These are phyloP conservation scores for Lepidothrix coronata DNA, from an alignment of 2,113 vertebrate genomes.

Conservation along the genomic window DNA sequence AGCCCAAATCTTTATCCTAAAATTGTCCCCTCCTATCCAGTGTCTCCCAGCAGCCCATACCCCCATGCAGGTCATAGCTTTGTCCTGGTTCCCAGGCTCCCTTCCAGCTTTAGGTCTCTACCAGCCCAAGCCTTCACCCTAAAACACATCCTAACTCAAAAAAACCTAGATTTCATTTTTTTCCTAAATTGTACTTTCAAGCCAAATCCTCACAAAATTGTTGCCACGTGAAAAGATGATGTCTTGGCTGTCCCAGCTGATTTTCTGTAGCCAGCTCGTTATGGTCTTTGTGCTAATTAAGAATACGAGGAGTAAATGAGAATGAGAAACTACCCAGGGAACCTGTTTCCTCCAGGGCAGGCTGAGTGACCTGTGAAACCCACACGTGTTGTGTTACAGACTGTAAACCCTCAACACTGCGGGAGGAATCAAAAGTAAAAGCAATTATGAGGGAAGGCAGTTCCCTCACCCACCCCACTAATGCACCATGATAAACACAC, in stretches of 20 bases:
- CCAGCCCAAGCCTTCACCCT: background rate
- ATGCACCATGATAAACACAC: background rate
- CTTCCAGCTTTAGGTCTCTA: background rate
- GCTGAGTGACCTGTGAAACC: background rate
- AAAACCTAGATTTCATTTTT: background rate
- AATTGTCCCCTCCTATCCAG: background rate
- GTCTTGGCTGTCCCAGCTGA: background rate
- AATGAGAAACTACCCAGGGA: background rate
- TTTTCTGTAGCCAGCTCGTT: background rate
- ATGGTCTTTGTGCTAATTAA: background rate
- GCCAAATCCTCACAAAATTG: background rate
- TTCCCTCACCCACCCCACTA: background rate
- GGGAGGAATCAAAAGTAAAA: constrained; percentile 22
- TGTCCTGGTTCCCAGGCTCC: background rate
- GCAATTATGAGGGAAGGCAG: background rate
- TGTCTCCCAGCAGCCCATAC: background rate
- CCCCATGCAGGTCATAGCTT: background rate
- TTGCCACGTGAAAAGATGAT: background rate
- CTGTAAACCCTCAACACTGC: background rate
- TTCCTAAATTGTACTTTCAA: background rate
- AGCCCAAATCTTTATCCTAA: background rate
- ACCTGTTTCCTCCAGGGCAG: background rate
- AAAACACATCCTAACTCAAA: background rate
- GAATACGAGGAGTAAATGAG: background rate
- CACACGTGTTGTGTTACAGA: background rate